These are phyloP conservation scores for Acanthococcus lagerstroemiae DNA, from an alignment of 2,888 invertebrate species.

Conservation along the genomic window DNA sequence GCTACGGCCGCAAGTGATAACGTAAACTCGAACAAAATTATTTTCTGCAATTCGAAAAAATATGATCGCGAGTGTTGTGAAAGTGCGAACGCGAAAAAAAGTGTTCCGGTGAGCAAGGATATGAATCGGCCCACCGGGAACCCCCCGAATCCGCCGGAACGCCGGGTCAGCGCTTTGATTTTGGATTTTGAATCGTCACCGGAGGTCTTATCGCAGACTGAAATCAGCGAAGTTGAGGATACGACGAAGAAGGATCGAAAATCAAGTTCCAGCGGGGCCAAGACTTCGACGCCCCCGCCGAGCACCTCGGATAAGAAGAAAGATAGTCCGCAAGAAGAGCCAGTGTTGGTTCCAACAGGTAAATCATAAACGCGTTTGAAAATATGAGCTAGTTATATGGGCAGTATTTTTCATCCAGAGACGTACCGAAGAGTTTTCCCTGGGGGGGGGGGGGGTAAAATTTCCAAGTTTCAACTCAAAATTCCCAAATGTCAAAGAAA, in stretches of 20 bases:
- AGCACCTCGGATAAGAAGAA: no score
- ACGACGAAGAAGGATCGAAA: background rate
- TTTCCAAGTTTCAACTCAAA: no score
- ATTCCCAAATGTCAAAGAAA: no score
- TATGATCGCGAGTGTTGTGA: background rate
- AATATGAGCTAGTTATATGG: no score
- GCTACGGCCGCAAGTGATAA: background rate
- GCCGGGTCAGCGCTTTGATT: background rate
- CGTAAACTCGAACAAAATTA: background rate
- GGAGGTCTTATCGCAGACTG: background rate
- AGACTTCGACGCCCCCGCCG: no score
- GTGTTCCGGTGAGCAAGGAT: background rate
- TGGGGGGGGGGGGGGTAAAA: no score
- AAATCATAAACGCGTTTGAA: no score
- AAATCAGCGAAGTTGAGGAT: background rate
- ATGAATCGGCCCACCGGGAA: background rate
- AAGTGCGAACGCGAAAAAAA: background rate
- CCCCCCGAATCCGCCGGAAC: background rate
- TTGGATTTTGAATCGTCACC: background rate
- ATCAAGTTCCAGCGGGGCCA: background rate
- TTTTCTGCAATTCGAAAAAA: background rate
- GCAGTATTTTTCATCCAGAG: no score
- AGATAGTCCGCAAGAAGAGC: background rate
- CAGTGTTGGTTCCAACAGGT: constrained; percentile 6
- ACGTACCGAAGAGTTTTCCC: no score